A percentile compares a stretch with the other conserved stretches of the same genome.
Conservation (phyloP, 2,888 invertebrate species). For the Bellardia bayeri region DNA sequence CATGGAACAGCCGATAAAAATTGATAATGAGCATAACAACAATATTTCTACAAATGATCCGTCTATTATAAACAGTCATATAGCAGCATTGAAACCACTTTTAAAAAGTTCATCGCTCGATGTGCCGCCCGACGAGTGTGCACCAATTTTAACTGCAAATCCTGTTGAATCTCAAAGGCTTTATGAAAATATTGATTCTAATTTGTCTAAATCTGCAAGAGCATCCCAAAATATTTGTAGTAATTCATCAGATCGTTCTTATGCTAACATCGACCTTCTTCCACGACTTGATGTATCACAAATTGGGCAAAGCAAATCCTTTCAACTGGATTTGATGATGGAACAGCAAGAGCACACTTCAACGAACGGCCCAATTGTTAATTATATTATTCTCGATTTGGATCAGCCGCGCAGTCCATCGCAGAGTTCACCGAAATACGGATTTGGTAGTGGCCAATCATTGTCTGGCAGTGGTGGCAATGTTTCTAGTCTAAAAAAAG, state of each 20-base stretch:
- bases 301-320: slow-evolving; percentile 38
- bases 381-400: slow-evolving; percentile 83
- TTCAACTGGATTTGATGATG: slow-evolving; percentile 14
- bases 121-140: slow-evolving; percentile 82
- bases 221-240: slow-evolving; percentile 50
- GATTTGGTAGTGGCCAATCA: slow-evolving; percentile 76
- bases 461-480: slow-evolving; percentile 48
- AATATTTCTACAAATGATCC: slow-evolving; percentile 60
- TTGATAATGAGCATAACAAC: slow-evolving; percentile 77
- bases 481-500: slow-evolving; percentile 20
- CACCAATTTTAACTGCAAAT: slow-evolving; percentile 78
- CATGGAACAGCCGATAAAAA: slow-evolving; percentile 74
- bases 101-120: slow-evolving; percentile 79
- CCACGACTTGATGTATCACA: neutral
- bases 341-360: slow-evolving; percentile 27
- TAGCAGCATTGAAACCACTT: slow-evolving; percentile 65
- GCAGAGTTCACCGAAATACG: slow-evolving; percentile 75
- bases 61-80: slow-evolving; percentile 27
- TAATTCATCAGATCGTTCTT: slow-evolving; percentile 78
- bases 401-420: slow-evolving; percentile 82
- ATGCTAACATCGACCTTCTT: slow-evolving; percentile 78
- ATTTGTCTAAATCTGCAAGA: neutral
- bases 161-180: slow-evolving; percentile 76
- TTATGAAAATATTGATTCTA: slow-evolving; percentile 81
- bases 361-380: slow-evolving; percentile 79